Evolutionary conservation across 1,140 invertebrate genomes (phyloP).

Genomic region (Lasioglossum baleicum): DNA sequence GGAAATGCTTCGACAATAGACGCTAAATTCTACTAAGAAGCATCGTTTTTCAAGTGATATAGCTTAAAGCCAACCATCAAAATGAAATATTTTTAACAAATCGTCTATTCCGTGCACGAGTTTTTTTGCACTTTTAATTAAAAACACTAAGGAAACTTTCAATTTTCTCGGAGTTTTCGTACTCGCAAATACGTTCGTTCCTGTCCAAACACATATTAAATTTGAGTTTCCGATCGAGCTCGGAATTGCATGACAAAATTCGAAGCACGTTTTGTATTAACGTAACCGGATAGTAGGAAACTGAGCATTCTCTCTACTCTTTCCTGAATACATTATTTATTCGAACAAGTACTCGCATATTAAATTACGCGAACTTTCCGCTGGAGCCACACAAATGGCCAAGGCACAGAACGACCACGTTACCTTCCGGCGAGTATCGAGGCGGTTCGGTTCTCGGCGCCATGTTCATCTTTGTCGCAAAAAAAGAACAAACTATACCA

Average conservation of each 20-base stretch:
- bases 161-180: no score
- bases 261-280: slow-evolving; percentile 21
- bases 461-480: not conserved
- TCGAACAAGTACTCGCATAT: slow-evolving; percentile 44
- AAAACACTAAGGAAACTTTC: no score
- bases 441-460: not conserved
- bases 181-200: no score
- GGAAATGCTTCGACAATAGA: no score
- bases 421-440: slow-evolving; percentile 1
- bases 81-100: no score
- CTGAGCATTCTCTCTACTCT: not conserved
- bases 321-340: slow-evolving; percentile 32
- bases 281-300: not conserved
- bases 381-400: slow-evolving; percentile 23
- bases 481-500: not conserved
- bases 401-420: not conserved
- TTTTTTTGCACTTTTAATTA: no score
- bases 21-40: no score
- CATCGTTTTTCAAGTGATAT: no score
- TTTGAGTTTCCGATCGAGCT: no score
- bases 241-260: not conserved
- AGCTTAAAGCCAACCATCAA: no score
- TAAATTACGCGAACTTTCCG: slow-evolving; percentile 47
- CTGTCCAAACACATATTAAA: no score
- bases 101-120: no score